A percentile compares a stretch with the other conserved stretches of the same genome.
Conservation (phyloP, 2,113 vertebrate genomes). For the Mastomys natalensis region DNA sequence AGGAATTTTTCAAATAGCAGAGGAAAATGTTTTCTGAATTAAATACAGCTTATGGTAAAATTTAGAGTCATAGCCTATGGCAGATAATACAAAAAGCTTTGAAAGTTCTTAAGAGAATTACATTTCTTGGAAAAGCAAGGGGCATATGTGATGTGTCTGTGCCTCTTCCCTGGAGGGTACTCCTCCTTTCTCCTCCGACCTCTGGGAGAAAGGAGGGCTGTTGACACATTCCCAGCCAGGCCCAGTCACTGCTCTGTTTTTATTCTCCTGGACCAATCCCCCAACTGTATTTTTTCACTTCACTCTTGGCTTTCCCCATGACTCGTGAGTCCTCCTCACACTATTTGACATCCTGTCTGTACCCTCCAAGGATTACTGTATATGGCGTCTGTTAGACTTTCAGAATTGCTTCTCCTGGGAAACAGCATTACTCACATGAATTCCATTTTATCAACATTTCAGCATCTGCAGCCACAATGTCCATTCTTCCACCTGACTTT, state of each 20-base stretch:
- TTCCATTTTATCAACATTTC: background rate
- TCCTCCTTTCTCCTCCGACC: background rate
- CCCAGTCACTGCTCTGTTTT: background rate
- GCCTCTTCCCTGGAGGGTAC: background rate
- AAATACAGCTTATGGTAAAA: constrained; percentile 21
- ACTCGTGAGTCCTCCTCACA: constrained; percentile 17
- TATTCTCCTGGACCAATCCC: background rate
- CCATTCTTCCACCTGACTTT: background rate
- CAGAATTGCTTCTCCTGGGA: constrained; percentile 35
- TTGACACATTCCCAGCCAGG: background rate
- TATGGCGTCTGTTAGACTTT: constrained; percentile 61
- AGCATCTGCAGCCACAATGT: fast-evolving
- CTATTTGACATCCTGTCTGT: background rate
- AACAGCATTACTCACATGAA: background rate
- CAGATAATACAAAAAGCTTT: constrained; percentile 4
- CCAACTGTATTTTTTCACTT: background rate
- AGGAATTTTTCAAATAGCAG: background rate
- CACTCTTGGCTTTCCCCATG: constrained; percentile 44
- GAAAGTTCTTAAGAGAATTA: constrained; percentile 40
- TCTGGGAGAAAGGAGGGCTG: background rate
- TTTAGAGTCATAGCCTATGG: constrained; percentile 23
- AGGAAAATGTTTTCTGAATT: background rate
- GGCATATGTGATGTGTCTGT: background rate
- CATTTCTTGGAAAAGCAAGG: constrained; percentile 51
- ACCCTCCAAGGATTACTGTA: constrained; percentile 45